Conservation (phyloP, 2,113 vertebrate species). For the Leucopternis melanops region DNA sequence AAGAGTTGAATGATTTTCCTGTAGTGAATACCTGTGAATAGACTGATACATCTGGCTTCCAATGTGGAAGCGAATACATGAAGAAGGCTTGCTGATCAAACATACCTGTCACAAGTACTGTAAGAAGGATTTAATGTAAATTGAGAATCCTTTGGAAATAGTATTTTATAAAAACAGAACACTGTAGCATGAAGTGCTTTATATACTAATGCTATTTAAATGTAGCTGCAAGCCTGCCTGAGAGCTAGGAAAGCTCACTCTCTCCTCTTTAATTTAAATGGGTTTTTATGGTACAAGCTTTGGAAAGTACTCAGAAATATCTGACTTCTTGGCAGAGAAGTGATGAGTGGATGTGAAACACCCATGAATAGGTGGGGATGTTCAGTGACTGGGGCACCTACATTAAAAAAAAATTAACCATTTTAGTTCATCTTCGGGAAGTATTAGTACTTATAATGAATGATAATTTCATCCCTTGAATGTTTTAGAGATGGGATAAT, state of each 20-base stretch:
- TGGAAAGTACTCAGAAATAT: neutral
- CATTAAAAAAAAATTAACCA: neutral
- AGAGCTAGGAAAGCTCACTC: neutral
- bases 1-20: neutral
- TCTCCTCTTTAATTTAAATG: conserved; percentile 19
- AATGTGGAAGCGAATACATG: neutral
- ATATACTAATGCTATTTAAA: conserved; percentile 6
- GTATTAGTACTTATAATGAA: conserved; percentile 31
- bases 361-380: neutral
- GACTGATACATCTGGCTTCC: neutral
- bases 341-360: conserved; percentile 9
- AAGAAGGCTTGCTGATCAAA: neutral
- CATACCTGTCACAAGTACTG: neutral
- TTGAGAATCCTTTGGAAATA: neutral
- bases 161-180: neutral
- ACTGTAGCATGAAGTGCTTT: neutral
- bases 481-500: conserved; percentile 54
- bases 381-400: neutral
- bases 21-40: neutral
- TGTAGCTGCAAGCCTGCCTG: neutral
- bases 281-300: neutral
- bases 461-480: conserved; percentile 45
- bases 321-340: neutral
- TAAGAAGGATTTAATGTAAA: neutral
- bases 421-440: conserved; percentile 34